Evolutionary conservation across 2,113 vertebrate genomes (phyloP).

Genomic region (Prochilodus magdalenae): DNA sequence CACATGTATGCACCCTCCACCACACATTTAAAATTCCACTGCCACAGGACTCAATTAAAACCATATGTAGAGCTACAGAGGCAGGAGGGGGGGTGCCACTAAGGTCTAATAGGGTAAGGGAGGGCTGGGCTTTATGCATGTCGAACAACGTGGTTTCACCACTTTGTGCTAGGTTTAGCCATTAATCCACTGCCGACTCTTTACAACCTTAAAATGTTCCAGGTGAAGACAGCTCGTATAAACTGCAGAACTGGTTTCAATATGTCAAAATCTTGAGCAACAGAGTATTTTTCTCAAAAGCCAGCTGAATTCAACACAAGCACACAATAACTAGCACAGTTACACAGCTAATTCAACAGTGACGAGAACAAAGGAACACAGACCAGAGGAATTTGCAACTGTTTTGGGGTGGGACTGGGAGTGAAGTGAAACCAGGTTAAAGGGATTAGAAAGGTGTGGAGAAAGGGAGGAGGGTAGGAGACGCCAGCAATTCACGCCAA

Average conservation of each 20-base stretch:
- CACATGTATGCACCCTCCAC: constrained; percentile 37
- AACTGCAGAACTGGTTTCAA: neutral
- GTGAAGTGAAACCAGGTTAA: constrained; percentile 32
- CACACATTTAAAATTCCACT: constrained; percentile 54
- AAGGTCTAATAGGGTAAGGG: constrained; percentile 22
- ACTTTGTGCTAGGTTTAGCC: neutral
- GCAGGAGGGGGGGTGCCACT: constrained; percentile 25
- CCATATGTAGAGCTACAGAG: constrained; percentile 52
- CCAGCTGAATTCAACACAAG: neutral
- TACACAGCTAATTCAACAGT: neutral
- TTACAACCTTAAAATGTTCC: too few species aligned
- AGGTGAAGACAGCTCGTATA: neutral
- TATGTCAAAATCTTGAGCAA: neutral
- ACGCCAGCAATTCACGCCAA: constrained; percentile 45
- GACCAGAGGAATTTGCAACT: neutral
- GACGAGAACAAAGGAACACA: neutral
- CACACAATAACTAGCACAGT: neutral
- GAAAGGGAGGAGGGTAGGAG: constrained; percentile 6
- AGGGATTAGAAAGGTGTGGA: constrained; percentile 43
- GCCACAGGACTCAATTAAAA: constrained; percentile 57
- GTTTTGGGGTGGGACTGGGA: neutral
- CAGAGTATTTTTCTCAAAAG: neutral
- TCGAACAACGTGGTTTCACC: constrained; percentile 3
- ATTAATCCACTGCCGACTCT: constrained; percentile 11
- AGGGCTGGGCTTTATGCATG: neutral